Base-by-base conservation (phyloP, 2,113 vertebrate genomes). In the Mormyrus iriodes region DNA sequence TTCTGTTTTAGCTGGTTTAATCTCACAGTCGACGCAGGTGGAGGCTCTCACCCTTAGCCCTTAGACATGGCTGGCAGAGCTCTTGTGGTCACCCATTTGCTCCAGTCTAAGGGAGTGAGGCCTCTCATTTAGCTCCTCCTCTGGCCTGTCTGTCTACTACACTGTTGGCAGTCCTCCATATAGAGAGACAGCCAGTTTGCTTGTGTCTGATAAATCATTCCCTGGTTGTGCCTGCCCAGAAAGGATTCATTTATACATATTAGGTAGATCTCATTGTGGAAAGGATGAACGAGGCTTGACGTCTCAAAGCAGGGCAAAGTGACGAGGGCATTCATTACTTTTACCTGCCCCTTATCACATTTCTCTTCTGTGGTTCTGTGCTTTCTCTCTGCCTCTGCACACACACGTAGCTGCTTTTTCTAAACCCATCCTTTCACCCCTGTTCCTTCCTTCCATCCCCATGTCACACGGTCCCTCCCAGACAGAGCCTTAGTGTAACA, bases 1-100 rank as follows among this genome's bases (percentile, higher is more conserved):
- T 84, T 84, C 39, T n/a, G 24, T 48, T 84, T 84, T 48, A 84
- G 82, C 82, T n/a, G 35, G 82, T 21, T 82, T 82, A 82, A 82
- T 82, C 76, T 44, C 42, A 21, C 76, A 82, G 76, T 44, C 1
- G 76, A 15, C 42, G 35, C 76, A 44, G 76, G 31, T 44, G 31
- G 39, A 17, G 15, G 17, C 19, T 82, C 76, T 82, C 42, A 39
- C 42, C 76, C 76, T 82, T 44, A 44, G 76, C 76, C 27, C 39
- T 44, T 31, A 69, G 61, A 69, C 61, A 3, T 69, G 61, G 61
- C n/a, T 69, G 61, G 61, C 27, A 31, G 76, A 82, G 76, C 35
- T 82, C 15, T 82, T 82, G 76, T 42, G 39, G 39, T 44, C 39
- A 17, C 15, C 39, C 76, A 35, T 35, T 19, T 44, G 19, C 35